Base-by-base conservation (phyloP, 2,888 invertebrate genomes). In the Acanthosepion lycidas region DNA sequence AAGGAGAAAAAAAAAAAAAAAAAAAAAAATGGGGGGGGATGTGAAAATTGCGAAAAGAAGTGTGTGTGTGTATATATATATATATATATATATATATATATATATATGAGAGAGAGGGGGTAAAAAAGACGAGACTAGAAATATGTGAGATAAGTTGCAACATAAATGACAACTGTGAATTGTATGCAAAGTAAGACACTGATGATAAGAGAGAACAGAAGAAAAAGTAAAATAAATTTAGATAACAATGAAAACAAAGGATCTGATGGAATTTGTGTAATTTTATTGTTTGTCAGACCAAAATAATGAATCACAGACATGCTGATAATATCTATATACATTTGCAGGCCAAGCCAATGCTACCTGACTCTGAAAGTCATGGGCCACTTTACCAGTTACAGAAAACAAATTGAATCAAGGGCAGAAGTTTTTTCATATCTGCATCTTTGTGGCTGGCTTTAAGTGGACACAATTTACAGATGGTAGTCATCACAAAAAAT, bases 221-320 rank as follows among this genome's bases (percentile, higher is more conserved):
- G 9, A 64, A 26, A 4, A 28, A 64, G 42, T 42, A 42, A 42
- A 42, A 42, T 42, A 33, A 33, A 78, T 15, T 78, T 15, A 2
- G n/a, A n/a, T 78, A 78, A 78, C n/a, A 78, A 78, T 78, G 33
- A 78, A 78, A 78, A 78, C 78, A 78, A 78, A 78, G 78, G n/a
- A 78, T 78, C 2, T n/a, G n/a, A 78, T 78, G n/a, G 78, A n/a
- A 78, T 78, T n/a, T 5, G n/a, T n/a, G 78, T 78, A n/a, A 78
- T n/a, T n/a, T 78, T 78, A n/a, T 78, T 78, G 78, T 78, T 42
- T 78, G 78, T 78, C n/a, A 78, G 78, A 78, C 78, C 78, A 93
- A 51, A 59, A 94, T 55, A 55, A 59, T 94, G 42, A 94, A 94
- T 94, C 94, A 94, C 94, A 94, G 94, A 94, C 94, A 94, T 94